These are phyloP conservation scores for Steinernema carpocapsae DNA, from an alignment of 2,888 invertebrate species.

Conservation along the genomic window DNA sequence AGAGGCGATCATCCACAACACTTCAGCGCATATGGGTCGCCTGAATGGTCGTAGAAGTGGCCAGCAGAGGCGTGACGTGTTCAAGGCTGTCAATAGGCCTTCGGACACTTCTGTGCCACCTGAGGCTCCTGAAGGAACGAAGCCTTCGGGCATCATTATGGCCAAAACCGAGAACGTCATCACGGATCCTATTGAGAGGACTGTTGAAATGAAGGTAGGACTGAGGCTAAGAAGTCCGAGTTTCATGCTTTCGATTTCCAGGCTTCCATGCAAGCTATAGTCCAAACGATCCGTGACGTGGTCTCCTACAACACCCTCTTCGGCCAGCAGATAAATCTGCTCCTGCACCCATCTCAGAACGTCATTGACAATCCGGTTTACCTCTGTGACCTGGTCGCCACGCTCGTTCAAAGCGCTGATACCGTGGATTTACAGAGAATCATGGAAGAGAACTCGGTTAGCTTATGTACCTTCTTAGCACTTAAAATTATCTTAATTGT, in stretches of 20 bases:
- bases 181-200: conserved; percentile 70
- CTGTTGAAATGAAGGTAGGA: conserved; percentile 86
- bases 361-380: conserved; percentile 98
- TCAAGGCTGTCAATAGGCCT: background rate
- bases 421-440: conserved; percentile 83
- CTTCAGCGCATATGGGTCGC: conserved; percentile 35
- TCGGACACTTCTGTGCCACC: conserved; percentile 6
- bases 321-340: conserved; percentile 90
- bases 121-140: conserved; percentile 11
- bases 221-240: background rate
- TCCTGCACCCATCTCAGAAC: conserved; percentile 92
- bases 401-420: conserved; percentile 75
- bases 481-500: conserved; percentile 43
- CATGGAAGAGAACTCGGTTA: conserved; percentile 81
- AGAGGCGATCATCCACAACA: conserved; percentile 37
- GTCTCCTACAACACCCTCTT: conserved; percentile 94
- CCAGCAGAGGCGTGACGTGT: conserved; percentile 25
- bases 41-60: conserved; percentile 44
- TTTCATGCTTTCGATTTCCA: conserved; percentile 14
- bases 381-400: conserved; percentile 82
- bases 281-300: conserved; percentile 76
- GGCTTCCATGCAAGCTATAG: conserved; percentile 63
- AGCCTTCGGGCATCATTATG: conserved; percentile 41
- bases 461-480: conserved; percentile 63
- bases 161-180: conserved; percentile 63